Evolutionary conservation across 92 coral and sea anemone species (phyloP).

Genomic region (Actinostola sp.): DNA sequence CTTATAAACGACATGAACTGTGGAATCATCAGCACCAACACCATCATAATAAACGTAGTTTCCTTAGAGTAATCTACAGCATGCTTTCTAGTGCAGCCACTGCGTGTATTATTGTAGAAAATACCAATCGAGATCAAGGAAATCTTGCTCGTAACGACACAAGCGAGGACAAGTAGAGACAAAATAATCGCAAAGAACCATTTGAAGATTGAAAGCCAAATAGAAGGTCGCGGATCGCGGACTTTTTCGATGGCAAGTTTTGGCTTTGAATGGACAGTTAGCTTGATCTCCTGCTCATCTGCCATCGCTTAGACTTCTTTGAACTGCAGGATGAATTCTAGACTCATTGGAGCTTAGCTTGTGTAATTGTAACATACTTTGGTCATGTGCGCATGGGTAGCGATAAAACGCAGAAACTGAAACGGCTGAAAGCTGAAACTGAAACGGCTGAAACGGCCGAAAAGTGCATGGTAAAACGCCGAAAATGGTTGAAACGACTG

Average conservation of each 20-base stretch:
- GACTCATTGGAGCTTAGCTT: no score
- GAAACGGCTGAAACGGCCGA: no score
- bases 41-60: constrained; percentile 78
- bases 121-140: constrained; percentile 65
- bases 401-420: no score
- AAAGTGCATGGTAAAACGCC: no score
- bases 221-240: constrained; percentile 68
- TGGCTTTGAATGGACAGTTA: constrained; percentile 6
- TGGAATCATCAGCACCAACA: constrained; percentile 78
- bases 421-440: no score
- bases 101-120: not conserved
- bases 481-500: no score
- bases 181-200: constrained; percentile 73
- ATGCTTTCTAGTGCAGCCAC: not conserved
- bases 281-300: not conserved
- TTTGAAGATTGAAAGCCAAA: constrained; percentile 63
- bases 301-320: no score
- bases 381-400: no score
- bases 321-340: no score
- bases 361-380: no score
- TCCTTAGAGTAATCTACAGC: constrained; percentile 18
- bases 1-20: constrained; percentile 59
- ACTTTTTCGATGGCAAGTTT: constrained; percentile 5
- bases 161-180: constrained; percentile 56
- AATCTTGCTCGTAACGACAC: constrained; percentile 84